Percentiles rank a stretch among this genome's conserved stretches.
Conservation (phyloP, 2,888 invertebrate genomes). For the Andrena bucephala region DNA sequence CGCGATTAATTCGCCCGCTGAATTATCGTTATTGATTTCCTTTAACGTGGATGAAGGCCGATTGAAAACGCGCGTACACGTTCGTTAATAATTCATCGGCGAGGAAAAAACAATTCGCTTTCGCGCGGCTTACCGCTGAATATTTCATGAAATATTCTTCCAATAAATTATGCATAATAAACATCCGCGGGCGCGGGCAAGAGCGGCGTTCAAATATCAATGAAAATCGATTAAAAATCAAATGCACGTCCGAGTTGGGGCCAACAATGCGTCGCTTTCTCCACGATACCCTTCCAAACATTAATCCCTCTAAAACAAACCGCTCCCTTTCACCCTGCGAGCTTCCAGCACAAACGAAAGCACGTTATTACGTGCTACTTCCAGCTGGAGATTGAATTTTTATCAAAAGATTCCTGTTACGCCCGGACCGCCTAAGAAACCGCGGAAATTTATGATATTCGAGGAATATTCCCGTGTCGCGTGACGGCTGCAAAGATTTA, state of each 20-base stretch:
- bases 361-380: conserved; percentile 13
- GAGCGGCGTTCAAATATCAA: not conserved
- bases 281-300: no score
- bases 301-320: not conserved
- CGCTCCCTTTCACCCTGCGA: not conserved
- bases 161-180: conserved; percentile 37
- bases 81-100: conserved; percentile 44
- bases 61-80: conserved; percentile 21
- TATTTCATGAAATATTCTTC: conserved; percentile 35
- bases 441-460: conserved; percentile 46
- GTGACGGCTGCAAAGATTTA: conserved; percentile 31
- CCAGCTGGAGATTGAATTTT: conserved; percentile 39
- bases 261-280: no score
- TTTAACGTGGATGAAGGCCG: conserved; percentile 2
- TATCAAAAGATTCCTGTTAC: conserved; percentile 47
- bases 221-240: not conserved
- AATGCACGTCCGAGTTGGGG: no score
- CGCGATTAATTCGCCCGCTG: not conserved
- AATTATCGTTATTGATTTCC: conserved; percentile 29
- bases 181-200: not conserved
- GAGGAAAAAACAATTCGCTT: conserved; percentile 21
- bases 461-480: conserved; percentile 22
- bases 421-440: conserved; percentile 20
- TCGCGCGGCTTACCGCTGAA: conserved; percentile 21
- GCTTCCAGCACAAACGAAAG: not conserved